These are phyloP conservation scores for Strix aluco DNA, from an alignment of 2,113 vertebrate genomes.

Conservation along the genomic window DNA sequence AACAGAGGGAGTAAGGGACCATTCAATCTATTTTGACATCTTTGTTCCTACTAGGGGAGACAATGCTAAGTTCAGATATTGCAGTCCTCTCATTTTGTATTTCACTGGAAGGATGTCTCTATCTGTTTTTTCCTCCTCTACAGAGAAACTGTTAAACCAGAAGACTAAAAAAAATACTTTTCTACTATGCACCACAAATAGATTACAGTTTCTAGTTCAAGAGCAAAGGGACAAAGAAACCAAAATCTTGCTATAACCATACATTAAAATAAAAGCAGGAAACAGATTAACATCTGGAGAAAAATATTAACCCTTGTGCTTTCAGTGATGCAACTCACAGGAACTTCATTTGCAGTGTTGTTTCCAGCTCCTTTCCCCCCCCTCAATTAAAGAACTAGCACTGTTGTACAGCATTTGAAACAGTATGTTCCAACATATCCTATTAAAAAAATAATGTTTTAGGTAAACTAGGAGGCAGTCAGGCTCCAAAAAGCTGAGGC, in stretches of 20 bases:
- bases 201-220: conserved; percentile 33
- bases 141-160: conserved; percentile 25
- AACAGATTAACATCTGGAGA: conserved; percentile 22
- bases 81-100: not conserved
- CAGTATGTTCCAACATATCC: not conserved
- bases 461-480: not conserved
- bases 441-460: not conserved
- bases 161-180: not conserved
- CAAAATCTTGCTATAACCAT: conserved; percentile 10
- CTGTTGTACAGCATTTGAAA: not conserved
- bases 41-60: not conserved
- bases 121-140: not conserved
- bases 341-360: not conserved
- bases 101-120: not conserved
- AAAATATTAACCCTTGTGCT: conserved; percentile 25
- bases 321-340: not conserved
- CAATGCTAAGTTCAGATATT: not conserved
- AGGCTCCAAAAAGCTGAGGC: not conserved
- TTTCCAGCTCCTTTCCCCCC: not conserved
- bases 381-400: not conserved
- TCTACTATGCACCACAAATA: not conserved
- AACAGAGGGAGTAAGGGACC: not conserved
- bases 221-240: conserved; percentile 44
- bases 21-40: not conserved
- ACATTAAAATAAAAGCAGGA: conserved; percentile 44